Base-by-base conservation (phyloP, 2,113 vertebrate genomes). In the Poeciliopsis retropinna region DNA sequence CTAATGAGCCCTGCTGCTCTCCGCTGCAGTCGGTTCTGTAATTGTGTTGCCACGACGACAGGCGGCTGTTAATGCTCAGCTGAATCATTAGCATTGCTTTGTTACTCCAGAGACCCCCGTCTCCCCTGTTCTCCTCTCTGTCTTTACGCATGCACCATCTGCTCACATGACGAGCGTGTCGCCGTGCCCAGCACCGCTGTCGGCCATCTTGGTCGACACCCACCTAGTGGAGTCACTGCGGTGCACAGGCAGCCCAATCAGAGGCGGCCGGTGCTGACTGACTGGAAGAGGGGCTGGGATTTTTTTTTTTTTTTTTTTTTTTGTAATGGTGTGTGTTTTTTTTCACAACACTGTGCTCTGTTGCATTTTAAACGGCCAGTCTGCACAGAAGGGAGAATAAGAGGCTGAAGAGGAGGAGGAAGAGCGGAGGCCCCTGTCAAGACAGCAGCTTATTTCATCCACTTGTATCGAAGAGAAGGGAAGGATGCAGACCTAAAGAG, bases 171-270 rank as follows among this genome's bases (percentile, higher is more conserved):
- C 91, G 62, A 44, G 15, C 78, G 94, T 87, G 71, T 86, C 94
- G 94, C 94, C 93, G 93, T 94, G 91, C 87, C 91, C 93, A 88
- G 95, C 93, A 94, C 95, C 95, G 93, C 95, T 92, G 94, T 95
- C 96, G 93, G 97, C 98, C 97, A 99, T 99, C 96, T 99, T 99
- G 97, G 97, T 96, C 95, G 85, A 94, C 96, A 97, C 97, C 97
- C 97, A 95, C 96, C 96, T 95, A 93, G 94, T 94, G 95, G 90
- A 90, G 95, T 93, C 94, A 91, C 95, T 93, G 95, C 95, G 75
- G 91, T 68, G 94, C 95, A 91, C 94, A 88, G 75, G 94, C 96
- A 94, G 95, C 93, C 95, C 94, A 91, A 75, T 93, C 94, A 73
- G 83, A 92, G 87, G 63, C 68, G 89, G 84, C 90, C 63, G 80